Base-by-base conservation (phyloP, 2,888 invertebrate genomes). In the Tenthredo notha region DNA sequence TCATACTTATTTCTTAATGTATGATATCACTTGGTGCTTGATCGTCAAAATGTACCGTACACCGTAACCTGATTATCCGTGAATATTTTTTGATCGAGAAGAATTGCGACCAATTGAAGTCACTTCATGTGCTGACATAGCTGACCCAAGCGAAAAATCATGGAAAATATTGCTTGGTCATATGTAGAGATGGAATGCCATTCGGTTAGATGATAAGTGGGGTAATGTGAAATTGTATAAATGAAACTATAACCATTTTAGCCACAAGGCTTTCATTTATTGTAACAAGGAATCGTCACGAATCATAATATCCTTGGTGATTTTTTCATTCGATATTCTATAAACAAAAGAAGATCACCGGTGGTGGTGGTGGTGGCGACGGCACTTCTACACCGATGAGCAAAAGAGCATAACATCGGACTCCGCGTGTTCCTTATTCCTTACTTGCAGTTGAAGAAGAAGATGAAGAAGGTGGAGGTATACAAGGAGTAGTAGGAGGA, bases 401-500 rank as follows among this genome's bases (percentile, higher is more conserved):
- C 10, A 65, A 65, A 80, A 78, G 58, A 78, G 58, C 58, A 33
- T 25, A 78, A 80, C 80, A 80, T 80, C 80, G 80, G 25, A 50
- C 21, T 29, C 54, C 77, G 77, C 80, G 80, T 80, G 80, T 85
- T 85, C 72, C 85, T 83, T 84, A 85, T 84, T 86, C 80, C 84
- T 85, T 84, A 86, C 85, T 86, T 85, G 85, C 84, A 86, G 85
- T 58, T 78, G 85, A 61, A 80, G 82, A 86, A 72, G 87, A 85
- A 78, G 86, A 87, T 43, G 83, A 50, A 67, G 85, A 61, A 85
- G 84, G 84, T 78, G 65, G 85, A 86, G 86, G 85, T 47, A 80
- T 25, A 54, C 54, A 82, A 77, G 85, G 84, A 86, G 86, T 87
- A 85, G 85, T 86, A 85, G 86, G 84, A 87, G 86, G 85, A 85